phyloP scores from a whole-genome alignment of 2,113 vertebrate species.

The Grammomys dolichurus region DNA sequence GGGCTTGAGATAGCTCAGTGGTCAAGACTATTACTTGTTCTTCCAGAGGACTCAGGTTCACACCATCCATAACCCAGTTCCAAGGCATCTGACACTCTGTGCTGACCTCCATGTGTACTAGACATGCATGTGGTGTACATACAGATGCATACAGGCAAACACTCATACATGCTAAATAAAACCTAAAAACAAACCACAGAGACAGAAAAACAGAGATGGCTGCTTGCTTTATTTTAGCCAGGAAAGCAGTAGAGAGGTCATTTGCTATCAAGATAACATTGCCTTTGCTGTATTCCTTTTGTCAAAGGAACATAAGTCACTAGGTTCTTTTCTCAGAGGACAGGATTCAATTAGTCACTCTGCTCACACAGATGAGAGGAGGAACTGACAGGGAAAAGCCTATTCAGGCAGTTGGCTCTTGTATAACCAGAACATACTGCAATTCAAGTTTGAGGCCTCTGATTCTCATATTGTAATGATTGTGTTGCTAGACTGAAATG shows the following conservation, averaged over 20 bases:
- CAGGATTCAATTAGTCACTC: background rate
- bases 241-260: background rate
- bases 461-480: background rate
- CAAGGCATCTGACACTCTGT: background rate
- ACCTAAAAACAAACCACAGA: background rate
- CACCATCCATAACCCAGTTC: background rate
- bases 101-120: background rate
- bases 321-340: background rate
- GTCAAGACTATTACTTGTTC: background rate
- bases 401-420: background rate
- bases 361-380: background rate
- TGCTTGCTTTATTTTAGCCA: background rate
- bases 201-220: background rate
- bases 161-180: background rate
- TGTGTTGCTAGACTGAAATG: background rate
- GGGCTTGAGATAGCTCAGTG: background rate
- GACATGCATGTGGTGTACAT: background rate
- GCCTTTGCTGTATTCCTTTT: background rate
- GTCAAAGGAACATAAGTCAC: background rate
- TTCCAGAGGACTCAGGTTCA: background rate
- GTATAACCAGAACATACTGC: background rate
- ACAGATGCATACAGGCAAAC: background rate
- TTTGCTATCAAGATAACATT: background rate
- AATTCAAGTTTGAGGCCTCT: background rate
- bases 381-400: background rate